Base-by-base conservation (phyloP, 2,113 vertebrate species). In the Myanophis thanlyinensis region DNA sequence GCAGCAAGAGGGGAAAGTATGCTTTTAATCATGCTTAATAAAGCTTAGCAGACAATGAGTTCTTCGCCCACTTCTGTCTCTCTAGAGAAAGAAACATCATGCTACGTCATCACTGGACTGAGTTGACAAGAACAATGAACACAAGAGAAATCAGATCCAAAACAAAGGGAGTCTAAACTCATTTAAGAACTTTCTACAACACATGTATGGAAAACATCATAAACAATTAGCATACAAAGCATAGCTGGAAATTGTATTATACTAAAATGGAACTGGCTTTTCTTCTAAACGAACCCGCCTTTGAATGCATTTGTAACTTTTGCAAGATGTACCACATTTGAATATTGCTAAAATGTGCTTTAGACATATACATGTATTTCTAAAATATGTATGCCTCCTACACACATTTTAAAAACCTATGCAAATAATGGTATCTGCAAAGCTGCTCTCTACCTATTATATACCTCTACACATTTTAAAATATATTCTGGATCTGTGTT, bases 11-110 rank as follows among this genome's bases (percentile, higher is more conserved):
- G 30, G 20, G 46, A 90, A 86, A 52, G 84, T 73, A 56, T 25
- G 95, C 96, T 96, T 96, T 96, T 94, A 96, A 95, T 92, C 96
- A 94, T 96, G 93, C 96, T 95, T 96, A 96, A 94, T 95, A 91
- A 91, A 96, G 93, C 93, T 91, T 95, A 89, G 54, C 92, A 73
- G 84, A n/a, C 92, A 73, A 35, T 48, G 54, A 90, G 56, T 40
- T 30, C 85, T 67, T 87, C 40, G 0, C 89, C 91, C 91, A 92
- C 91, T 35, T 40, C 30, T 59, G 84, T 35, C 20, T 88, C 87
- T 92, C 62, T 51, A 56, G 87, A 52, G 87, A 48, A 92, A 89
- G 54, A 51, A 88, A 92, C 91, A 53, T 92, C 87, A 44, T 51
- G 35, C 85, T 88, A 88, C 49, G 48, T 92, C 91, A 92, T 51